Percentiles rank a stretch among this genome's conserved stretches.
These are phyloP conservation scores for Caenorhabditis elegans DNA, from an alignment of 1,140 invertebrate species.

Conservation along the genomic window WBcel235 BX284605.5:11149001-11149500, in stretches of 20 bases:
- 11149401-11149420: too few species aligned
- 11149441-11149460: too few species aligned
- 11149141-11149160: not conserved
- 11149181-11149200: not conserved
- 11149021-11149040: not conserved
- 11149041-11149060: not conserved
- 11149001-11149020: too few species aligned
- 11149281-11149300: not conserved
- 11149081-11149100: constrained; percentile 19
- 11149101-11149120: constrained; percentile 2
- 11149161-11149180: not conserved
- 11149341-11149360: too few species aligned
- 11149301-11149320: not conserved
- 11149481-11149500: too few species aligned
- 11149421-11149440: too few species aligned
- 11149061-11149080: not conserved
- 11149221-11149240: constrained; percentile 21
- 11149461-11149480: too few species aligned
- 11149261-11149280: constrained; percentile 14
- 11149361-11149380: too few species aligned
- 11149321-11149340: not conserved
- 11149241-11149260: not conserved
- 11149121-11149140: constrained; percentile 26
- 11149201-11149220: constrained; percentile 6
- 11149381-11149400: too few species aligned